Evolutionary conservation across 2,797 vertebrate genomes (phyloP).

Genomic region (Philypnodon macrostomus): DNA sequence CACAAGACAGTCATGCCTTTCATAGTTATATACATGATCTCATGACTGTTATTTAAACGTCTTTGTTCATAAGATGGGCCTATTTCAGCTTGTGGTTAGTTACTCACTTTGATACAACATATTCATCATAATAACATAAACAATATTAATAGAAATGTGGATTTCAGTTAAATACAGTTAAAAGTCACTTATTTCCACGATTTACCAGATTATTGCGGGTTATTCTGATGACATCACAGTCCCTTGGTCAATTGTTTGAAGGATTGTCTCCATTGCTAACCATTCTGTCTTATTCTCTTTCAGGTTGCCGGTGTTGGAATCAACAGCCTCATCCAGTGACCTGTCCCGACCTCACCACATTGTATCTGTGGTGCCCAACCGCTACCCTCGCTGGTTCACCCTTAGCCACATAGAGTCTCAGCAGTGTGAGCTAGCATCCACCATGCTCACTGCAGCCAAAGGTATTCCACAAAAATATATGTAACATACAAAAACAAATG

Average conservation of each 20-base stretch:
- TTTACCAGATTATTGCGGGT: no score
- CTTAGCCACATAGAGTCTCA: conserved; percentile 98
- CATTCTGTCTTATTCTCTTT: background rate
- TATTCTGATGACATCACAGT: no score
- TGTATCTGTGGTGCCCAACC: conserved; percentile 95
- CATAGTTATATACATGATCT: background rate
- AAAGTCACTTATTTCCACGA: background rate
- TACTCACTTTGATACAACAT: no score
- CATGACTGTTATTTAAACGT: background rate
- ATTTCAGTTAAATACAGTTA: no score
- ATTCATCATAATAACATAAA: no score
- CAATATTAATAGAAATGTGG: no score
- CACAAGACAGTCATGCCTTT: background rate
- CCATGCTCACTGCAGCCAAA: conserved; percentile 99
- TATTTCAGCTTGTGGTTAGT: no score
- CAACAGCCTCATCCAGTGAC: conserved; percentile 89
- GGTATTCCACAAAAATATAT: conserved; percentile 66
- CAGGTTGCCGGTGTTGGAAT: conserved; percentile 96
- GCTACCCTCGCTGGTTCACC: conserved; percentile 98
- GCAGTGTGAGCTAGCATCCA: conserved; percentile 98
- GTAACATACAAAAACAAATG: background rate
- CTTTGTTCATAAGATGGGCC: no score
- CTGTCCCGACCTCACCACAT: conserved; percentile 95
- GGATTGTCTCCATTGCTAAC: background rate
- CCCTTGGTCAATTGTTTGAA: no score